phyloP scores from a whole-genome alignment of 2,113 vertebrate genomes.

The Antigone vipio region DNA sequence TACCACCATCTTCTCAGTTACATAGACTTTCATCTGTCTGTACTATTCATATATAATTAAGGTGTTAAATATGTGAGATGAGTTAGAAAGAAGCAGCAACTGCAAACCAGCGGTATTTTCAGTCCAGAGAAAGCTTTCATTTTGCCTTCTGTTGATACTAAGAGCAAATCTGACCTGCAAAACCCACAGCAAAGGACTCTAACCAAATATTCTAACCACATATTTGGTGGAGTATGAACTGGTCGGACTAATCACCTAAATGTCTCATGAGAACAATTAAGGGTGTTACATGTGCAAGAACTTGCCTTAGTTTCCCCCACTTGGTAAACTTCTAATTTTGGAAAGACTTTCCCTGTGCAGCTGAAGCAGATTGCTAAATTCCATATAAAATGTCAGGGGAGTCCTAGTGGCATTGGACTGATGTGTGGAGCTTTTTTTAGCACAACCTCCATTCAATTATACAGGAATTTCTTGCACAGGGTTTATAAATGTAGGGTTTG shows the following conservation, averaged over 20 bases:
- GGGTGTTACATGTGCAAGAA: neutral
- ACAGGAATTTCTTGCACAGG: neutral
- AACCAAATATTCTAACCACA: neutral
- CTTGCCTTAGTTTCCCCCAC: neutral
- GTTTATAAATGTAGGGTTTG: neutral
- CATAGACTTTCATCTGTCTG: neutral
- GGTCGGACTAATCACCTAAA: neutral
- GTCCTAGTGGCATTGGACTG: neutral
- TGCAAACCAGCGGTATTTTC: neutral
- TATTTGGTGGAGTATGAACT: neutral
- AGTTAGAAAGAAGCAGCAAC: neutral
- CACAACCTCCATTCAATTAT: neutral
- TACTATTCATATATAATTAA: neutral
- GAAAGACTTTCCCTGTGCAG: neutral
- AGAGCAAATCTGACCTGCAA: neutral
- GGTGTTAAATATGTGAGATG: neutral
- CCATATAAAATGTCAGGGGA: neutral
- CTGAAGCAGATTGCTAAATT: neutral
- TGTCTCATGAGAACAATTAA: neutral
- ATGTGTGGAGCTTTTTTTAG: neutral
- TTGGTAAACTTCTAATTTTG: neutral
- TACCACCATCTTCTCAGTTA: neutral
- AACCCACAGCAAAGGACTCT: neutral
- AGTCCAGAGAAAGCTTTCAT: neutral
- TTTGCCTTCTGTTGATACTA: neutral